Evolutionary conservation across 2,797 vertebrate species (phyloP).

Genomic region (Bucorvus abyssinicus): DNA sequence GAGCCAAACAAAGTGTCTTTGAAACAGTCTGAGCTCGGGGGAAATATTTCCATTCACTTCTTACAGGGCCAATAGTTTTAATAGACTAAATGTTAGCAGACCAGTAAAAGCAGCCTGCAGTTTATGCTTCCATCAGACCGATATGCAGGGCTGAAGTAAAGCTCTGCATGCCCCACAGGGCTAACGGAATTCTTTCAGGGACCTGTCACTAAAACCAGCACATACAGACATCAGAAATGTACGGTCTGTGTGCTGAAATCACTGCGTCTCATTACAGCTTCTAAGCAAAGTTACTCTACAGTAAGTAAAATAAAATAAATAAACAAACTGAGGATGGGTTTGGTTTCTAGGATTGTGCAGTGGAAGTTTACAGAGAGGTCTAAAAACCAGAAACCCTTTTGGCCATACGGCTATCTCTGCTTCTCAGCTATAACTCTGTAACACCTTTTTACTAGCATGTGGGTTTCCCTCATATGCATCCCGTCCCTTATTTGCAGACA

Average conservation of each 20-base stretch:
- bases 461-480: background rate
- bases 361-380: background rate
- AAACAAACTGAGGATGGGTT: background rate
- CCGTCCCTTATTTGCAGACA: background rate
- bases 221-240: background rate
- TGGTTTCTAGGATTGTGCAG: background rate
- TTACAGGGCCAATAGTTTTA: background rate
- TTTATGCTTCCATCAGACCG: fast-evolving
- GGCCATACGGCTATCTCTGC: background rate
- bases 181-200: background rate
- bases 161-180: background rate
- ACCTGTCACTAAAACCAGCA: background rate
- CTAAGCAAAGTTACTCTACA: background rate
- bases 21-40: background rate
- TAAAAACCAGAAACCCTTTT: background rate
- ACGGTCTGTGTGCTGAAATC: background rate
- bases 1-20: background rate
- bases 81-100: background rate
- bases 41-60: background rate
- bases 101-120: background rate
- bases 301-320: background rate
- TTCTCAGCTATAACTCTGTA: background rate
- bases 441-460: background rate
- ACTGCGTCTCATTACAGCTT: background rate
- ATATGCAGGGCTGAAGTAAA: background rate